Conservation (phyloP, 2,113 vertebrate genomes). For the Nesoenas mayeri region DNA sequence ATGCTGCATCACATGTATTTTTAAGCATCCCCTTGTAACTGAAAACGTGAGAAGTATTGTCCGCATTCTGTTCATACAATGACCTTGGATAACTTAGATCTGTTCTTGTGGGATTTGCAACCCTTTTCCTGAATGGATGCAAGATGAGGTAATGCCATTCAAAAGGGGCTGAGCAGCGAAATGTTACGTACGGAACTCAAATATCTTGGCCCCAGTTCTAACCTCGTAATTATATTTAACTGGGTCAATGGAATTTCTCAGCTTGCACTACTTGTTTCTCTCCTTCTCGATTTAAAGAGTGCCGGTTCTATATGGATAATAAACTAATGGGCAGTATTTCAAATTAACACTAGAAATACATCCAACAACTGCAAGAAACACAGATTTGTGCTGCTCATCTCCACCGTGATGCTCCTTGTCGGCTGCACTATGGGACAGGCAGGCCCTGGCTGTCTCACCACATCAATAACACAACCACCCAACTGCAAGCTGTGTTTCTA, state of each 20-base stretch:
- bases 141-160: conserved; percentile 57
- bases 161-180: conserved; percentile 17
- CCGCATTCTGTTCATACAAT: background rate
- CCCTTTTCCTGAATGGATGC: conserved; percentile 49
- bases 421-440: background rate
- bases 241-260: conserved; percentile 41
- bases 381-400: background rate
- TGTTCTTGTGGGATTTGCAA: conserved; percentile 37
- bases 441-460: background rate
- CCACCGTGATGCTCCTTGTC: background rate
- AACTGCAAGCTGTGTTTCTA: background rate
- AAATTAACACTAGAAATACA: background rate
- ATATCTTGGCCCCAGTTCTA: conserved; percentile 2
- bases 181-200: conserved; percentile 10
- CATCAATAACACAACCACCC: background rate
- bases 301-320: background rate
- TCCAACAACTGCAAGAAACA: background rate
- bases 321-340: background rate
- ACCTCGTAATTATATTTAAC: conserved; percentile 41
- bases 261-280: conserved; percentile 15
- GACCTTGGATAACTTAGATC: conserved; percentile 52
- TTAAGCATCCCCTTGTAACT: background rate
- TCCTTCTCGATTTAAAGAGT: background rate
- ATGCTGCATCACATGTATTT: background rate
- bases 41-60: background rate